phyloP scores from a whole-genome alignment of 2,888 invertebrate species.

The Caenorhabditis zanzibari region DNA sequence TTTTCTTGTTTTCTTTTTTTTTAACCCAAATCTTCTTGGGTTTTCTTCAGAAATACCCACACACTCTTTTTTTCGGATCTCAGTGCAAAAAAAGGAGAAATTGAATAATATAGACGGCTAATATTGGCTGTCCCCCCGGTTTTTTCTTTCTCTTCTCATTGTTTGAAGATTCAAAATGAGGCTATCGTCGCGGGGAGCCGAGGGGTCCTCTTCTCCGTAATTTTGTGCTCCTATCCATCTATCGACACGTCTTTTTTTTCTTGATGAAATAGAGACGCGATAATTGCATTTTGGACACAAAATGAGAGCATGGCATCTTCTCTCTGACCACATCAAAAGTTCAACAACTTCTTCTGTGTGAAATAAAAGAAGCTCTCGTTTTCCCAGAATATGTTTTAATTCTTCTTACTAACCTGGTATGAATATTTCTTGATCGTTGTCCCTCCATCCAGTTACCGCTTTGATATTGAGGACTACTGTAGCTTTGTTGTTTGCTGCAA shows the following conservation, averaged over 20 bases:
- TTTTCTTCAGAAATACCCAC: slow-evolving; percentile 30
- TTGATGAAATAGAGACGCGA: slow-evolving; percentile 55
- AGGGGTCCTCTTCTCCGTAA: slow-evolving; percentile 47
- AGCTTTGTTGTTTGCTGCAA: slow-evolving; percentile 64
- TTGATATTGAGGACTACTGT: slow-evolving; percentile 65
- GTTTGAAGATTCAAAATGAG: slow-evolving; percentile 59
- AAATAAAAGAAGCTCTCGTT: slow-evolving; percentile 39
- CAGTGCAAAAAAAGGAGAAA: slow-evolving; percentile 41
- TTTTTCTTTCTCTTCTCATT: slow-evolving; percentile 37
- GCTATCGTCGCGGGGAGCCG: slow-evolving; percentile 30
- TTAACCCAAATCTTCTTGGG: slow-evolving; percentile 13
- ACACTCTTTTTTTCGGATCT: slow-evolving; percentile 35
- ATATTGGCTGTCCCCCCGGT: background rate
- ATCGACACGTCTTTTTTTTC: slow-evolving; percentile 36
- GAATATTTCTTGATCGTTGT: slow-evolving; percentile 59
- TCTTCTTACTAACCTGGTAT: slow-evolving; percentile 39
- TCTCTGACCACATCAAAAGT: slow-evolving; percentile 48
- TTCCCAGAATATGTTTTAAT: background rate
- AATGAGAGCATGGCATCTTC: background rate
- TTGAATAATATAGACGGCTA: slow-evolving; percentile 57
- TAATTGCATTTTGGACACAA: slow-evolving; percentile 48
- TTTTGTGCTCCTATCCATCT: slow-evolving; percentile 46
- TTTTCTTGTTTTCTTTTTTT: slow-evolving; percentile 34
- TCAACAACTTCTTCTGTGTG: slow-evolving; percentile 57
- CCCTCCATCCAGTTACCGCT: slow-evolving; percentile 67